Base-by-base conservation (phyloP, 2,113 vertebrate genomes). In the Shinisaurus crocodilurus region DNA sequence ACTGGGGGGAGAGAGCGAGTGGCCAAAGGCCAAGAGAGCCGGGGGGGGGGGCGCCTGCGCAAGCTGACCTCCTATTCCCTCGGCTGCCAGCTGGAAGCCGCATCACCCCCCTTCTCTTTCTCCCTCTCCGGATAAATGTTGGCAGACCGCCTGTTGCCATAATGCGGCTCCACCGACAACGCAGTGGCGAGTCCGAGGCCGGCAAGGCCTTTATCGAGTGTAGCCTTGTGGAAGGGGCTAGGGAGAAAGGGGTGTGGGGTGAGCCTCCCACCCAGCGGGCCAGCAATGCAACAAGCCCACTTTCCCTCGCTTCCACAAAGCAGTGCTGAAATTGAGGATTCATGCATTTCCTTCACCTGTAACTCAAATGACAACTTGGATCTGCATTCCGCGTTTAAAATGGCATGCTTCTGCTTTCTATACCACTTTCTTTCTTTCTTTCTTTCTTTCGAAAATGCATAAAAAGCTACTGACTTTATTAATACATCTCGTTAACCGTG, bases 151-250 rank as follows among this genome's bases (percentile, higher is more conserved):
- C 94, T 6, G 82, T 83, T 23, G 84, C 6, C 0, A 0, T 37
- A 13, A 9, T 0, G 40, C 12, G 4, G 2, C 88, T 0, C 5
- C 50, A 75, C 29, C 0, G 0, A 89, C 92, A 87, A 75, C 0
- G 0, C 45, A 0, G 1, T 0, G 0, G 75, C 15, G 0, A 74
- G 40, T 82, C 93, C 23, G 40, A 20, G 90, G 93, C 91, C 92
- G 88, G 50, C 48, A 32, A 50, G 85, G 0, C 1, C 1, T 0
- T 93, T 86, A 92, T 0, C 0, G 40, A 80, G 1, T 0, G 5
- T n/a, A 34, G 90, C 88, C 82, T 50, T 0, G 0, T 0, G 2
- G 88, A 6, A 0, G 0, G 0, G 0, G 1, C 10, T 0, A 0
- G 89, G 5, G 0, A 12, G 92, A 87, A 45, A 1, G 0, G 0